Evolutionary conservation across 2,113 vertebrate species (phyloP), one percentile per base, ranked within the genome.

Genomic region (Siphamia tubifer): DNA sequence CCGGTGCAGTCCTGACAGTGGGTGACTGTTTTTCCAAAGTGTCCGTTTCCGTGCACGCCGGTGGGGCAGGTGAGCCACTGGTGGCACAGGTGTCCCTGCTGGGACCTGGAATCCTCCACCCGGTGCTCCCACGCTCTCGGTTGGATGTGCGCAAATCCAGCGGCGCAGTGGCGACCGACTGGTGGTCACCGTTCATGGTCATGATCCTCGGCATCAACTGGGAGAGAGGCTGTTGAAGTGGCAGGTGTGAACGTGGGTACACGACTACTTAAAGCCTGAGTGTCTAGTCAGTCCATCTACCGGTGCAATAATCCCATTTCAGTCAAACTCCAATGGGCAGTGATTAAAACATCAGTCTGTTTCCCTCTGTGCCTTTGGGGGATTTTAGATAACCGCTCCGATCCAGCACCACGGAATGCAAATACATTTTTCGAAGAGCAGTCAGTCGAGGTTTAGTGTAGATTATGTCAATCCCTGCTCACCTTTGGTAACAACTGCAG

Each of bases 71-170:
- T 36, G 78, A 82, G 55, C 60, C 66, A 20, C 39, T 23, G 0
- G 60, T 56, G 27, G 13, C 58, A 13, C 35, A 44, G 4, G 56
- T 16, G 72, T 83, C 80, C 36, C 43, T 20, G 7, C 4, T 6
- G 36, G 24, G 71, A 48, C 70, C 25, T 19, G 63, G 55, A 19
- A 53, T 64, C 31, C 43, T 61, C 0, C 70, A 23, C 16, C 30
- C 65, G 44, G 68, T n/a, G 57, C 53, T 62, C 45, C 73, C 68
- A 54, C 79, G 79, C 56, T 77, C 74, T 43, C 85, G 75, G 54
- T 42, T 40, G 9, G 72, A 84, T 48, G 81, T 92, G 75, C 86
- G 81, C 51, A 93, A 74, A 78, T 93, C 92, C 84, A 93, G 87
- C 63, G 92, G 92, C 32, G 68, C 83, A 0, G 83, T 15, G 57